Base-by-base conservation (phyloP, 2,888 invertebrate species). In the Platycheirus albimanus region DNA sequence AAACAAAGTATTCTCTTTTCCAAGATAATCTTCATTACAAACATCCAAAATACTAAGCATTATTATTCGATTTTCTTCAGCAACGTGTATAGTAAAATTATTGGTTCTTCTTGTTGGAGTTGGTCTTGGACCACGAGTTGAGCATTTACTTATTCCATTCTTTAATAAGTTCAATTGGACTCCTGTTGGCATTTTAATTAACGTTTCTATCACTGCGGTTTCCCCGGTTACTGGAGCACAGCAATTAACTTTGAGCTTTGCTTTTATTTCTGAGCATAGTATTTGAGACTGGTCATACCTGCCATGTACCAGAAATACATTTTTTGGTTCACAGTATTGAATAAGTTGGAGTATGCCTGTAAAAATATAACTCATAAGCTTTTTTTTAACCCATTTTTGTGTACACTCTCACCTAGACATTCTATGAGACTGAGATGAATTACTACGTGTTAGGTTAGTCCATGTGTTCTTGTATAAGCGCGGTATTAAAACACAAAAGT, bases 161-260 rank as follows among this genome's bases (percentile, higher is more conserved):
- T 97, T 97, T 3, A 97, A 90, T 58, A 97, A 72, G 0, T 95
- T 93, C 56, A 97, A 91, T 0, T 97, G 96, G 0, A 97, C 96
- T 91, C 98, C 98, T 10, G 98, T 95, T 1, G 97, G 96, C 85
- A 99, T 96, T 90, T 96, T 96, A 2, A 96, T 94, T 1, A 95
- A 95, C 0, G 98, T 97, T 33, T 93, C 94, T 76, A 99, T 97
- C 20, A 94, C 92, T 86, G 96, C 96, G 0, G 98, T 98, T 92
- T 99, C 99, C 0, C 99, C 99, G 92, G 99, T 99, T 0, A 98
- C 99, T 20, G 99, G 99, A 94, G 97, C 98, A 88, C 94, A 98
- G 88, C 98, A 99, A 86, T 95, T 95, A 38, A 98, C 93, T 83
- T 96, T 96, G 88, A 97, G 97, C 89, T 97, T 97, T 89, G 97